phyloP scores from a whole-genome alignment of 2,797 vertebrate genomes.

The Parauchenoglanis punctatus region DNA sequence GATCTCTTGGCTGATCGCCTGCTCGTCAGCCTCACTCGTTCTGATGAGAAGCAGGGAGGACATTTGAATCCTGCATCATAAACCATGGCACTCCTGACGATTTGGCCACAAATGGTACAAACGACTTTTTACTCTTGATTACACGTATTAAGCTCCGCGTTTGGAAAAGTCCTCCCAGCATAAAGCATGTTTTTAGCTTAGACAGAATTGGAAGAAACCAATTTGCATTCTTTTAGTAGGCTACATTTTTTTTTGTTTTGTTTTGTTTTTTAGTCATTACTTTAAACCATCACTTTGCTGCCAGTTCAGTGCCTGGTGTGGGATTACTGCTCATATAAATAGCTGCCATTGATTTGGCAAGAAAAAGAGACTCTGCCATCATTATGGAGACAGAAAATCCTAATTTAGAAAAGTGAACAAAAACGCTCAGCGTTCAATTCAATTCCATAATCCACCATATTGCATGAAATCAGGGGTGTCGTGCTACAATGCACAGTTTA shows the following conservation, averaged over 20 bases:
- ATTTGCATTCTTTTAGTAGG: slow-evolving; percentile 69
- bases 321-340: slow-evolving; percentile 82
- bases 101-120: slow-evolving; percentile 49
- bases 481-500: slow-evolving; percentile 77
- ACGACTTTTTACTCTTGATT: slow-evolving; percentile 52
- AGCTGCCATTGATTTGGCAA: slow-evolving; percentile 81
- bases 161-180: slow-evolving; percentile 57
- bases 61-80: slow-evolving; percentile 51
- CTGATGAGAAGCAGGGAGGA: slow-evolving; percentile 67
- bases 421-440: slow-evolving; percentile 75
- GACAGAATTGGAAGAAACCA: slow-evolving; percentile 62
- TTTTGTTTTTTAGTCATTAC: slow-evolving; percentile 72
- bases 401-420: slow-evolving; percentile 83
- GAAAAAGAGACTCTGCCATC: slow-evolving; percentile 77
- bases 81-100: slow-evolving; percentile 42
- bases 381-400: slow-evolving; percentile 82
- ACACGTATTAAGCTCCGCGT: slow-evolving; percentile 54
- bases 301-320: slow-evolving; percentile 72
- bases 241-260: slow-evolving; percentile 31
- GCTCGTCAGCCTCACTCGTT: slow-evolving; percentile 79
- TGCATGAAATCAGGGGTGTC: slow-evolving; percentile 82
- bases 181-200: slow-evolving; percentile 61
- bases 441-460: slow-evolving; percentile 79
- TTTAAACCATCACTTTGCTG: slow-evolving; percentile 74
- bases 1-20: slow-evolving; percentile 85